phyloP scores from a whole-genome alignment of 2,113 vertebrate species.

The Engraulis encrasicolus region DNA sequence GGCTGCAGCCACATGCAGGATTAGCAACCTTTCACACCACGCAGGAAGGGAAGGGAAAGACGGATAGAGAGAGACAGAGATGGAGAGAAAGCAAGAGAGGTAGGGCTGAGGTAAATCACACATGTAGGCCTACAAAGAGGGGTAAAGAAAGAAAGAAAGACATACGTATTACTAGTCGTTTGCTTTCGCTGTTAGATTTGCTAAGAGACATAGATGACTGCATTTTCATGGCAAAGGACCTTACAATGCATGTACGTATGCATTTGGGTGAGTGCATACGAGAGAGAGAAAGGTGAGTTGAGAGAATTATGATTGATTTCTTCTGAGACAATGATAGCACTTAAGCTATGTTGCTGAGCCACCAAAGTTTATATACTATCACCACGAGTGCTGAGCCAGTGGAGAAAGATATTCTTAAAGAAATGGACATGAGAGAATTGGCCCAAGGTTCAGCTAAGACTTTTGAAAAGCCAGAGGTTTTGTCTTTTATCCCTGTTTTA shows the following conservation, averaged over 20 bases:
- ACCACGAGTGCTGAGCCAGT: background rate
- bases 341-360: background rate
- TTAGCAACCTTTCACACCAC: no score
- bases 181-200: background rate
- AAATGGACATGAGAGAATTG: background rate
- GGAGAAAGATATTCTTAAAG: background rate
- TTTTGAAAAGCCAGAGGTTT: background rate
- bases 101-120: no score
- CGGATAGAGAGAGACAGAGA: background rate
- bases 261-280: background rate
- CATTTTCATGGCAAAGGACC: background rate
- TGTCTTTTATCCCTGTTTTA: conserved; percentile 1
- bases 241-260: background rate
- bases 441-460: background rate
- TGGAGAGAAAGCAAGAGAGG: background rate
- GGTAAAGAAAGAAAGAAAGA: background rate
- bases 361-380: background rate
- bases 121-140: no score
- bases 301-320: background rate
- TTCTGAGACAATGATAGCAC: background rate
- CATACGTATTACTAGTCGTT: background rate
- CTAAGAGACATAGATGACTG: background rate
- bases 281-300: background rate
- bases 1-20: no score
- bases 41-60: conserved; percentile 27